phyloP scores from a whole-genome alignment of 1,140 invertebrate genomes.

The Tenebrio molitor region DNA sequence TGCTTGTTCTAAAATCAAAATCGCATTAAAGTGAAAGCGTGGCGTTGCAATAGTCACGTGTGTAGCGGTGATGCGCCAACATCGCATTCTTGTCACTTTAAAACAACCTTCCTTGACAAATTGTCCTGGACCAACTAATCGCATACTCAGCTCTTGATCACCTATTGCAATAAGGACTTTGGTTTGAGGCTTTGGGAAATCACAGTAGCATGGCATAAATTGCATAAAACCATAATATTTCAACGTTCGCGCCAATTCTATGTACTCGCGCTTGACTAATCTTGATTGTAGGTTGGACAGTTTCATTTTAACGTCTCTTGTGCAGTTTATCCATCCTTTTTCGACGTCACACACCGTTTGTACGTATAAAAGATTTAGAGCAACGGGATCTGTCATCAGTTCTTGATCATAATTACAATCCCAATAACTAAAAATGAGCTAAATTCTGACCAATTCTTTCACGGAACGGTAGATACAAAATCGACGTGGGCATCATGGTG shows the following conservation, averaged over 20 bases:
- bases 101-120: constrained; percentile 84
- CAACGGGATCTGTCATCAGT: constrained; percentile 83
- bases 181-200: constrained; percentile 82
- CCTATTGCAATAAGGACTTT: constrained; percentile 80
- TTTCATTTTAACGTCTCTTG: constrained; percentile 78
- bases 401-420: constrained; percentile 86
- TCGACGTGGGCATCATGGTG: too few species aligned
- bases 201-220: constrained; percentile 81
- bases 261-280: constrained; percentile 89
- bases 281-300: constrained; percentile 79
- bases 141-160: constrained; percentile 83
- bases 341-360: constrained; percentile 91
- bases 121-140: constrained; percentile 66
- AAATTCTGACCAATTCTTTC: too few species aligned
- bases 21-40: too few species aligned
- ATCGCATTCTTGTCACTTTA: constrained; percentile 94
- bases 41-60: constrained; percentile 80
- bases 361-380: constrained; percentile 88
- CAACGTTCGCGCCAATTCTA: constrained; percentile 83
- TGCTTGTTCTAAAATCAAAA: constrained; percentile 62
- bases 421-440: constrained; percentile 83
- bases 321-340: constrained; percentile 84
- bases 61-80: constrained; percentile 94
- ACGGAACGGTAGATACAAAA: too few species aligned
- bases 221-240: constrained; percentile 93